Evolutionary conservation across 2,888 invertebrate species (phyloP).

Genomic region (Macrophya alboannulata): DNA sequence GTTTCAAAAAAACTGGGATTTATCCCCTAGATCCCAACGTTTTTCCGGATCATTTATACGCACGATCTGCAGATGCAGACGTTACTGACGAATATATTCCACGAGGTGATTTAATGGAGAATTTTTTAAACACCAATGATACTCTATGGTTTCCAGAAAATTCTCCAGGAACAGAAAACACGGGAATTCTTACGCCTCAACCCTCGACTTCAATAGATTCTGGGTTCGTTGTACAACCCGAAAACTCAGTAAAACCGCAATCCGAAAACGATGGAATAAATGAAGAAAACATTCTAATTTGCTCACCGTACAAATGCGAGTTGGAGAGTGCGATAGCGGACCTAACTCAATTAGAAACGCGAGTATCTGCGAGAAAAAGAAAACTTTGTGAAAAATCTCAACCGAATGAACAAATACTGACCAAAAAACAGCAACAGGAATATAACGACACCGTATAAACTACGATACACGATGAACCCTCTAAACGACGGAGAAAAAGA

Average conservation of each 20-base stretch:
- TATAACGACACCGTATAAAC: not conserved
- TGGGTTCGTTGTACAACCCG: not conserved
- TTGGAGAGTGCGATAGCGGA: conserved; percentile 2
- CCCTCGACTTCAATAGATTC: conserved; percentile 8
- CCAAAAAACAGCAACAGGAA: not conserved
- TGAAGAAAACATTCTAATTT: not conserved
- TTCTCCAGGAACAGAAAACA: not conserved
- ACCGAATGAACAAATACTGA: not conserved
- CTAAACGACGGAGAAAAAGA: not conserved
- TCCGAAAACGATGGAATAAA: not conserved
- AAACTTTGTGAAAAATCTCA: not conserved
- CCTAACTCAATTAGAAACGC: not conserved
- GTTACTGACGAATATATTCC: not conserved
- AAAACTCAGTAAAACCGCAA: not conserved
- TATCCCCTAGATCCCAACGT: conserved; percentile 57
- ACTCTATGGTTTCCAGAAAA: not conserved
- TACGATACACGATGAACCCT: not conserved
- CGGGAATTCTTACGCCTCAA: not conserved
- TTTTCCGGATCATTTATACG: conserved; percentile 57
- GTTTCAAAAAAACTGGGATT: conserved; percentile 61
- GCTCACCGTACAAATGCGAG: conserved; percentile 5
- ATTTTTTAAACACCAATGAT: not conserved
- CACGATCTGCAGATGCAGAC: not conserved
- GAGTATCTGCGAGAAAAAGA: not conserved
- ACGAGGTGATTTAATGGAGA: not conserved